These are phyloP conservation scores for Chrysemys picta DNA, from an alignment of 2,113 vertebrate genomes.

Conservation along the genomic window DNA sequence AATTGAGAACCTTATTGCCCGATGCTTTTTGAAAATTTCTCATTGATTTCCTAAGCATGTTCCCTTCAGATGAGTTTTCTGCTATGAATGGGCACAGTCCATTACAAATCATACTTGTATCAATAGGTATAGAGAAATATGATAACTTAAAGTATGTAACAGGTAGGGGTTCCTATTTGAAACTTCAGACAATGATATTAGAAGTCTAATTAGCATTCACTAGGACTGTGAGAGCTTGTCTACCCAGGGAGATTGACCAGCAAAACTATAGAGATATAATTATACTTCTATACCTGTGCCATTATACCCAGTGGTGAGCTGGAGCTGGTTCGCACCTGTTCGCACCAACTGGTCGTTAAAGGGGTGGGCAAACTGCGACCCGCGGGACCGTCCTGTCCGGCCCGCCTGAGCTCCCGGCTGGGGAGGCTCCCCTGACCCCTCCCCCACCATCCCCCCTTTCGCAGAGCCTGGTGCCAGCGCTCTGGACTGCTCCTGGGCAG, in stretches of 20 bases:
- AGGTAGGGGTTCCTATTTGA: background rate
- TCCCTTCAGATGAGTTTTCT: background rate
- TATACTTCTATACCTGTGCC: rapidly evolving
- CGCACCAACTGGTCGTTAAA: no score
- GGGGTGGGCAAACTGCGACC: no score
- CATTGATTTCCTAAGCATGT: background rate
- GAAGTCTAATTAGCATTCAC: background rate
- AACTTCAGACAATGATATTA: background rate
- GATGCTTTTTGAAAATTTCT: background rate
- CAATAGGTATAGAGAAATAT: background rate
- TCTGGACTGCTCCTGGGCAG: no score
- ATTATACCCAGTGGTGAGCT: background rate
- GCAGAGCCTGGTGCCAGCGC: no score
- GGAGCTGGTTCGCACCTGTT: no score
- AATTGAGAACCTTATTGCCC: background rate
- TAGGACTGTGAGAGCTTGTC: background rate
- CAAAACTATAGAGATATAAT: background rate
- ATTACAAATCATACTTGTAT: background rate
- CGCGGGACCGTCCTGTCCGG: no score
- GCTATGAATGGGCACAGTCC: background rate
- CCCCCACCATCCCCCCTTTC: no score
- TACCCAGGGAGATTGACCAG: background rate
- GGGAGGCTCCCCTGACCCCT: no score
- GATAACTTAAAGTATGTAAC: background rate
- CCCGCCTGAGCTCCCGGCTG: no score